A percentile compares a stretch with the other conserved stretches of the same genome.
These are phyloP conservation scores for Ephydatia muelleri DNA, from an alignment of 37 sponge, comb jelly and placozoan species.

Conservation along the genomic window DNA sequence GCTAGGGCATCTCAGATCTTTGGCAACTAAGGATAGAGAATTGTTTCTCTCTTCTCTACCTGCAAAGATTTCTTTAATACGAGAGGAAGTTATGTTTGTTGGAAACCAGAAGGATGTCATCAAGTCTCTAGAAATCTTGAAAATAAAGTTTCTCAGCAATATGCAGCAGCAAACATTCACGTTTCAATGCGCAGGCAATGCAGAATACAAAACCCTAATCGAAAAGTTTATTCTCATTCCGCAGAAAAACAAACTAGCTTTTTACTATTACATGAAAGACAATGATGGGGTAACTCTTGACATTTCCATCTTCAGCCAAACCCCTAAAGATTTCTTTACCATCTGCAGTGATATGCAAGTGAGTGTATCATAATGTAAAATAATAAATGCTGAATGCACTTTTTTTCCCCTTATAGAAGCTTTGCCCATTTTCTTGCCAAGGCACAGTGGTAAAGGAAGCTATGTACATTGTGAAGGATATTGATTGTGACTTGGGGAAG, in stretches of 20 bases:
- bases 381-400: not conserved
- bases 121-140: not conserved
- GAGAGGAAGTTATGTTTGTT: not conserved
- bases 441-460: not conserved
- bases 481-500: not conserved
- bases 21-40: not conserved
- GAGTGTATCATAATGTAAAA: not conserved
- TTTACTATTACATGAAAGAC: not conserved
- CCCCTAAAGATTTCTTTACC: not conserved
- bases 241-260: not conserved
- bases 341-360: not conserved
- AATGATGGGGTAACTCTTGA: not conserved
- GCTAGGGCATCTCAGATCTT: not conserved
- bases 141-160: not conserved
- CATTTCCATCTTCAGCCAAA: not conserved
- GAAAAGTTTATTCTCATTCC: not conserved
- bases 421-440: not conserved
- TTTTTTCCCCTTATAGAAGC: not conserved
- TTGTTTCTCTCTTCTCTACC: not conserved
- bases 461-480: not conserved
- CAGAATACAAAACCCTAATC: not conserved
- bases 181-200: not conserved
- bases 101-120: not conserved
- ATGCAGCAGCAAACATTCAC: not conserved
- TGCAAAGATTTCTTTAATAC: not conserved